These are phyloP conservation scores for Danio tinwini DNA, from an alignment of 2,797 vertebrate species.

Conservation along the genomic window DNA sequence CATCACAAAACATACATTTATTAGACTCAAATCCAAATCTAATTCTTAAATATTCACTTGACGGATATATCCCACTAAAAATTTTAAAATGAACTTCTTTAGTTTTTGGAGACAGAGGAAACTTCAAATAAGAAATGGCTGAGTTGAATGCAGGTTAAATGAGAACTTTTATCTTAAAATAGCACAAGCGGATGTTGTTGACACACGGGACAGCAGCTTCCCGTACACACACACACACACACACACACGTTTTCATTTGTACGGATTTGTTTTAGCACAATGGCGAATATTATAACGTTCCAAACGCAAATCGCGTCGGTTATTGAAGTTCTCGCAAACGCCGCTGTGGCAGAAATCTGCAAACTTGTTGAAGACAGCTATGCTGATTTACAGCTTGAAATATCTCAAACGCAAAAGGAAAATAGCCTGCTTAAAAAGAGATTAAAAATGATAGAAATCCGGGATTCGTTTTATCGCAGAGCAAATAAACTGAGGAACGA, in stretches of 20 bases:
- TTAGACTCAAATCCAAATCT: too few relatives aligned
- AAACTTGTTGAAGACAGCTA: conserved; percentile 66
- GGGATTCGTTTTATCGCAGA: conserved; percentile 56
- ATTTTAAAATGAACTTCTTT: too few relatives aligned
- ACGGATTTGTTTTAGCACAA: background rate
- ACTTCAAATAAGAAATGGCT: too few relatives aligned
- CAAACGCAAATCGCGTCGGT: conserved; percentile 66
- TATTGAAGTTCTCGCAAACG: conserved; percentile 66
- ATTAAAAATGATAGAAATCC: conserved; percentile 52
- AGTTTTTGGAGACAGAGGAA: too few relatives aligned
- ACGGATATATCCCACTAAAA: too few relatives aligned
- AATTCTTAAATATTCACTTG: too few relatives aligned
- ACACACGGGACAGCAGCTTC: background rate
- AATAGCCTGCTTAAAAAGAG: conserved; percentile 47
- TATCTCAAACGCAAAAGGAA: conserved; percentile 55
- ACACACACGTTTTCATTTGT: background rate
- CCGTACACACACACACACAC: too few relatives aligned
- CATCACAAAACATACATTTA: too few relatives aligned
- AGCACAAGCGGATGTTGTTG: background rate
- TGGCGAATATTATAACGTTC: conserved; percentile 50
- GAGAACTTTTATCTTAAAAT: conserved; percentile 34
- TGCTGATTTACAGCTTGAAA: conserved; percentile 59
- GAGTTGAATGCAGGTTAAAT: background rate
- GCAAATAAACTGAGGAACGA: conserved; percentile 43
- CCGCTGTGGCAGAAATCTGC: conserved; percentile 68